Percentiles rank a stretch among this genome's conserved stretches.
Conservation (phyloP, 1,140 invertebrate species). For the Sarcophaga bullata region DNA sequence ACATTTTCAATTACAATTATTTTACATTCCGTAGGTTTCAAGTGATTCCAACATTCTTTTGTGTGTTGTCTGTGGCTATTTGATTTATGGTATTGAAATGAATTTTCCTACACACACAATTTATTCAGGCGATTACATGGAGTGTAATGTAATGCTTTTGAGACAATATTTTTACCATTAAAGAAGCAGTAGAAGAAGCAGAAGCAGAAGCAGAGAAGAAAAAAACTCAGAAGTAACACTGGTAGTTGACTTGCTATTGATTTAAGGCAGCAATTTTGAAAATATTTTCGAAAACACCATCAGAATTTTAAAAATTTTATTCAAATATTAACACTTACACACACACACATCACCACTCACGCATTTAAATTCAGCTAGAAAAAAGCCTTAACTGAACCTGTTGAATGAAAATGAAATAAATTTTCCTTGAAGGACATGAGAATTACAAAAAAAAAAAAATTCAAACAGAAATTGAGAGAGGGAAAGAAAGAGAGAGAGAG, state of each 20-base stretch:
- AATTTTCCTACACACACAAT: neutral
- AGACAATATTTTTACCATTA: conserved; percentile 11
- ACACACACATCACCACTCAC: neutral
- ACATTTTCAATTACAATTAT: neutral
- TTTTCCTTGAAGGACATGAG: conserved; percentile 30
- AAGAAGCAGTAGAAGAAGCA: neutral
- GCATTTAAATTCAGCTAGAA: neutral
- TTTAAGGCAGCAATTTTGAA: conserved; percentile 36
- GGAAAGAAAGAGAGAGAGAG: neutral
- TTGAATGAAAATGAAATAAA: neutral
- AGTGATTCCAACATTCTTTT: neutral
- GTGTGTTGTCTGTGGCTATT: neutral
- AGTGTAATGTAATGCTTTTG: neutral
- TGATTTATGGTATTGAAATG: conserved; percentile 19
- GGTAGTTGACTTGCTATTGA: conserved; percentile 35
- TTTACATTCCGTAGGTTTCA: neutral
- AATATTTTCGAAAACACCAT: conserved; percentile 16
- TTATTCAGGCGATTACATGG: neutral
- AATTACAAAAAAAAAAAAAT: conserved; percentile 15
- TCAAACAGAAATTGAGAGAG: neutral
- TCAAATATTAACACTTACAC: neutral
- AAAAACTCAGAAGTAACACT: conserved; percentile 18
- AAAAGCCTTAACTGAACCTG: neutral
- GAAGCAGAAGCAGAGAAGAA: too few relatives aligned
- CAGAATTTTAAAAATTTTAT: neutral